Conservation (phyloP, 2,888 invertebrate genomes). For the Coecobrya sp. region DNA sequence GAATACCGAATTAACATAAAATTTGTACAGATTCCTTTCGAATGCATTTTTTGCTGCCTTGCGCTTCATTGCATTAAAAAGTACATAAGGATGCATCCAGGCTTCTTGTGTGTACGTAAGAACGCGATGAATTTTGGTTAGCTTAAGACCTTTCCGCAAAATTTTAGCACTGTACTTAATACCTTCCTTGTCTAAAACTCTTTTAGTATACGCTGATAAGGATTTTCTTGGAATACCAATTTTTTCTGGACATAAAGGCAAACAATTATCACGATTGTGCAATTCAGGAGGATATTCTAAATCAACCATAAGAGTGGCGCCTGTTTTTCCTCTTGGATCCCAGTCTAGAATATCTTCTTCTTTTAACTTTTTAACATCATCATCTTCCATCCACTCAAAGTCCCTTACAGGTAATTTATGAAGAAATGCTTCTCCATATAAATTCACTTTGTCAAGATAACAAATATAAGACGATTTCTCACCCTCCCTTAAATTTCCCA, state of each 20-base stretch:
- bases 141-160: constrained; percentile 44
- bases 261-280: constrained; percentile 37
- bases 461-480: constrained; percentile 39
- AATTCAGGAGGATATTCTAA: constrained; percentile 41
- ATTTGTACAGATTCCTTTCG: constrained; percentile 78
- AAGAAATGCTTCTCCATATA: constrained; percentile 61
- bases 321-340: constrained; percentile 37
- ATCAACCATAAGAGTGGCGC: constrained; percentile 48
- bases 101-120: constrained; percentile 50
- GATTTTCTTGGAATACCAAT: background rate
- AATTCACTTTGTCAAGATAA: constrained; percentile 59
- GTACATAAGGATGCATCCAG: constrained; percentile 71
- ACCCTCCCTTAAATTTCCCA: background rate
- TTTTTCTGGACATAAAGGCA: constrained; percentile 69
- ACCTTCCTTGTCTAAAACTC: background rate
- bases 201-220: constrained; percentile 22
- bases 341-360: constrained; percentile 21
- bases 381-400: constrained; percentile 32
- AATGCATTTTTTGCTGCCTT: constrained; percentile 73
- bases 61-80: constrained; percentile 56
- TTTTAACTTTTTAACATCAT: background rate
- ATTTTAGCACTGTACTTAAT: constrained; percentile 46
- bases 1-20: constrained; percentile 71
- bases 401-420: constrained; percentile 22
- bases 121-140: constrained; percentile 47